Conservation (phyloP, 2,113 vertebrate genomes). For the Ochotona princeps region DNA sequence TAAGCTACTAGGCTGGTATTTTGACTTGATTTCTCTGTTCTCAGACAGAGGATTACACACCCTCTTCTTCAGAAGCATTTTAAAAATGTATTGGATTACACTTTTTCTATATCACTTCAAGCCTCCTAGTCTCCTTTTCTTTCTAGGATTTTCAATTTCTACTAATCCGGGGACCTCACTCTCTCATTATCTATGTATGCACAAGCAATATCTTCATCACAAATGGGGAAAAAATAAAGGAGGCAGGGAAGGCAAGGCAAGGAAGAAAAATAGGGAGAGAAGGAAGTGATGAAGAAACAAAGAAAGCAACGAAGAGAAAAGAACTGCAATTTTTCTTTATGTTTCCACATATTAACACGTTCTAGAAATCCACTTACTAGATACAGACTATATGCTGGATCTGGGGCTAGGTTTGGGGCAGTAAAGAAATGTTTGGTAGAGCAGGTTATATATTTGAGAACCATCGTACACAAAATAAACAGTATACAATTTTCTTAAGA, state of each 20-base stretch:
- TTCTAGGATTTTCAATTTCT: neutral
- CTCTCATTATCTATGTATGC: neutral
- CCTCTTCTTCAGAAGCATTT: neutral
- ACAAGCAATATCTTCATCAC: neutral
- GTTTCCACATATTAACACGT: neutral
- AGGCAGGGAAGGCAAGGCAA: neutral
- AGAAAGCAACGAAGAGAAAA: neutral
- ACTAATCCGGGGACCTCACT: neutral
- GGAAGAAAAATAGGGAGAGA: neutral
- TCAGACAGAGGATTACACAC: neutral
- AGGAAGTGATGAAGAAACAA: neutral
- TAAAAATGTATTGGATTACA: neutral
- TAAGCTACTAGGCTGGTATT: neutral
- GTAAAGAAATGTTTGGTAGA: slow-evolving; percentile 7
- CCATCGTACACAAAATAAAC: neutral
- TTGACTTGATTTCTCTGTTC: neutral
- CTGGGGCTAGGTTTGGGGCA: neutral
- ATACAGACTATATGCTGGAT: neutral
- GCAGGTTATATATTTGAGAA: neutral
- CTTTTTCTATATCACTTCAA: slow-evolving; percentile 26
- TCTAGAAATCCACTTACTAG: neutral
- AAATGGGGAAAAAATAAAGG: slow-evolving; percentile 11
- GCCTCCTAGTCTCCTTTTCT: neutral
- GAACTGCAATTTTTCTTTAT: neutral
- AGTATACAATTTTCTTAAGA: neutral